Percentiles rank a stretch among this genome's conserved stretches.
Conservation (phyloP, 2,888 invertebrate genomes). For the Zonitis immaculata region DNA sequence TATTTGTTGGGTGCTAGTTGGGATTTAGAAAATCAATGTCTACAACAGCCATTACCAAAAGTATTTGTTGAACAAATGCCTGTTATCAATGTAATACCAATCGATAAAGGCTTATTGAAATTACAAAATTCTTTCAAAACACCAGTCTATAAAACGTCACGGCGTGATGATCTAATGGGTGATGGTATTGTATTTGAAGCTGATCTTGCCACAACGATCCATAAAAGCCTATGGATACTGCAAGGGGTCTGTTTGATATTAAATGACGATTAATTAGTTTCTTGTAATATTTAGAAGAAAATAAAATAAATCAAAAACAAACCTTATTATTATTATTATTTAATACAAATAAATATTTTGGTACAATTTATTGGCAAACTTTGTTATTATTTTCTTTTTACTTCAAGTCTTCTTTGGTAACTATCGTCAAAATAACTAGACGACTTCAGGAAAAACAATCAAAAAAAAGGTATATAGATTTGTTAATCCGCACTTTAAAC, state of each 20-base stretch:
- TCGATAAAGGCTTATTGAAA: conserved; percentile 77
- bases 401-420: conserved; percentile 6
- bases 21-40: conserved; percentile 66
- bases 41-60: conserved; percentile 74
- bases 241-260: conserved; percentile 86
- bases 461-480: conserved; percentile 26
- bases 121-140: conserved; percentile 82
- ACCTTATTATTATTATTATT: conserved; percentile 3
- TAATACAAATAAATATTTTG: conserved; percentile 25
- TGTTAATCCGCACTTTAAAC: conserved; percentile 39
- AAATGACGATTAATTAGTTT: conserved; percentile 64
- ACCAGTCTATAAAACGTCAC: conserved; percentile 87
- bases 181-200: conserved; percentile 88
- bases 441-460: not conserved
- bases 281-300: not conserved
- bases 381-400: too few relatives aligned
- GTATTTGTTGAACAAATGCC: conserved; percentile 80
- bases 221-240: conserved; percentile 83
- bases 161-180: conserved; percentile 85
- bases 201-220: conserved; percentile 75
- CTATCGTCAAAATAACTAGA: not conserved
- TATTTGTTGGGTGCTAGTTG: conserved; percentile 87
- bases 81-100: conserved; percentile 79
- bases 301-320: not conserved
- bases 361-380: conserved; percentile 16